A percentile compares a stretch with the other conserved stretches of the same genome.
Evolutionary conservation across 2,797 vertebrate species (phyloP).

Genomic region (Forpus xanthops): DNA sequence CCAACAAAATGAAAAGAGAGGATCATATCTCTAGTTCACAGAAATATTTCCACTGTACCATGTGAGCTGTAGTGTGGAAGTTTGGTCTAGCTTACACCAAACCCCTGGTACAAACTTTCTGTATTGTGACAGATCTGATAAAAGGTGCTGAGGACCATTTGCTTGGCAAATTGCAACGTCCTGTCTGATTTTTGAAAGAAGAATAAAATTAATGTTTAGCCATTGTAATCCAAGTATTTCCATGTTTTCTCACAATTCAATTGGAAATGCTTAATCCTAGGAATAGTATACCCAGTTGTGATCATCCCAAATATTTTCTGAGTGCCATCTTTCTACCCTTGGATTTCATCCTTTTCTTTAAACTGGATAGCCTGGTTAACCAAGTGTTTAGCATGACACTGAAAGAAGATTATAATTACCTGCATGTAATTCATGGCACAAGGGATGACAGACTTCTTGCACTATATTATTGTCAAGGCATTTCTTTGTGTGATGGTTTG

Average conservation of each 20-base stretch:
- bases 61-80: fast-evolving
- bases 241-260: background rate
- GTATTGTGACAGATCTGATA: background rate
- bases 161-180: background rate
- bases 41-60: background rate
- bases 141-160: background rate
- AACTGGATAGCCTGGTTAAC: background rate
- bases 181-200: background rate
- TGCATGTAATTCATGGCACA: fast-evolving
- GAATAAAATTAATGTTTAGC: background rate
- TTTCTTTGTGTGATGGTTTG: background rate
- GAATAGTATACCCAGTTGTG: background rate
- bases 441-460: background rate
- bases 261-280: background rate
- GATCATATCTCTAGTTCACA: background rate
- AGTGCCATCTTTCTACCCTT: background rate
- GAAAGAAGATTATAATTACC: background rate
- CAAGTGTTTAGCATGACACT: background rate
- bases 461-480: background rate
- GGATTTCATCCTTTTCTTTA: background rate
- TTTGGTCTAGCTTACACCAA: background rate
- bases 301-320: background rate
- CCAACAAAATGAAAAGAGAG: background rate
- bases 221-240: background rate
- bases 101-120: background rate